Evolutionary conservation across 2,888 invertebrate genomes (phyloP).

Genomic region (Mythimna pallens): DNA sequence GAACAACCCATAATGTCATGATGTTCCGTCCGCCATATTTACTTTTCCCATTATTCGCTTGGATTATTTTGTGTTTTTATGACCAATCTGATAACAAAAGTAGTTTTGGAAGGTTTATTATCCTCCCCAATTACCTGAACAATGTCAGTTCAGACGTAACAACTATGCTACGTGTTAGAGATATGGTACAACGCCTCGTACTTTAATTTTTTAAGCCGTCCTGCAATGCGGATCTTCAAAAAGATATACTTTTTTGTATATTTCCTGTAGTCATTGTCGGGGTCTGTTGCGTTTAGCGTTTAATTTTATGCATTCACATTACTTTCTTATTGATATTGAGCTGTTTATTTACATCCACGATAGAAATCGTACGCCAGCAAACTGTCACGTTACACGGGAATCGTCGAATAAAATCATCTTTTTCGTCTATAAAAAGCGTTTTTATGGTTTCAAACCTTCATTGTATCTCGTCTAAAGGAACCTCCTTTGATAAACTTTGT

Average conservation of each 20-base stretch:
- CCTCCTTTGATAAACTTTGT: slow-evolving; percentile 18
- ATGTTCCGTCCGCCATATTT: slow-evolving; percentile 88
- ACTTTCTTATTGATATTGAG: slow-evolving; percentile 26
- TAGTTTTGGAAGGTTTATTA: slow-evolving; percentile 36
- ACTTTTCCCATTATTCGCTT: slow-evolving; percentile 75
- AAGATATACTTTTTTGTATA: slow-evolving; percentile 51
- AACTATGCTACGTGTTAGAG: slow-evolving; percentile 33
- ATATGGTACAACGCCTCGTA: slow-evolving; percentile 26
- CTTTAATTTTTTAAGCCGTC: slow-evolving; percentile 54
- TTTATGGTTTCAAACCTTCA: slow-evolving; percentile 23
- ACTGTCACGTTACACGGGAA: slow-evolving; percentile 55
- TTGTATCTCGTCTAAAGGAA: slow-evolving; percentile 1
- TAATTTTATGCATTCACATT: slow-evolving; percentile 38
- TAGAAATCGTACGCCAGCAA: slow-evolving; percentile 9
- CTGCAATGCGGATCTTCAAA: slow-evolving; percentile 80
- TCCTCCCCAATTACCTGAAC: slow-evolving; percentile 22
- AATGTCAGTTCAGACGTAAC: slow-evolving; percentile 21
- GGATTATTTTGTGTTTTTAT: slow-evolving; percentile 78
- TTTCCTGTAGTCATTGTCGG: slow-evolving; percentile 40
- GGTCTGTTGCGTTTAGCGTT: slow-evolving; percentile 38
- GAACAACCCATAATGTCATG: slow-evolving; percentile 86
- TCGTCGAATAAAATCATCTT: slow-evolving; percentile 40
- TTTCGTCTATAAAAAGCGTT: slow-evolving; percentile 30
- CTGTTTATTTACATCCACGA: slow-evolving; percentile 48
- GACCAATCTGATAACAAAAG: slow-evolving; percentile 58